Conservation (phyloP, 2,797 vertebrate genomes). For the Diceros bicornis region DNA sequence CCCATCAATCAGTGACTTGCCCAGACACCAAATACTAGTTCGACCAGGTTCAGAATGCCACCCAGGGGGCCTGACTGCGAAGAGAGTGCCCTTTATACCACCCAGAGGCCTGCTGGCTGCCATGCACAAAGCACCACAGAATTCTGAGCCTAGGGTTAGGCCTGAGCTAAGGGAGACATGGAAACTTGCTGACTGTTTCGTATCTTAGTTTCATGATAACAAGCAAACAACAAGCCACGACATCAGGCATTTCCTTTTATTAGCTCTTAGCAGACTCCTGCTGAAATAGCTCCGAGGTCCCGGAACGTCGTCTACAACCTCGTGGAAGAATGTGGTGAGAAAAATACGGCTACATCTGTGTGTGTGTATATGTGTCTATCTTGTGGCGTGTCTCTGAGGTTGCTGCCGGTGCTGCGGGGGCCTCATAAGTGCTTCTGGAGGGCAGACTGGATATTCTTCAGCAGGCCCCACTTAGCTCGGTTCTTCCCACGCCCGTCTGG, state of each 20-base stretch:
- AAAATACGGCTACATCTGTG: slow-evolving; percentile 65
- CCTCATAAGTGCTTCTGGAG: slow-evolving; percentile 79
- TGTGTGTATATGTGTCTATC: not conserved
- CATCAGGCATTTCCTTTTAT: slow-evolving; percentile 75
- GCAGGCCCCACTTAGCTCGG: slow-evolving; percentile 82
- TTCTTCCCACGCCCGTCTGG: slow-evolving; percentile 78
- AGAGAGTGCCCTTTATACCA: not conserved
- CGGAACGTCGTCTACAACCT: slow-evolving; percentile 17
- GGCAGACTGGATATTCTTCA: slow-evolving; percentile 83
- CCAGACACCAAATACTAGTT: not conserved
- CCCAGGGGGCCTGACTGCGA: not conserved
- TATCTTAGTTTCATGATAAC: slow-evolving; percentile 20
- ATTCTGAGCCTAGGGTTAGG: not conserved
- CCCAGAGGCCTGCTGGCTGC: not conserved
- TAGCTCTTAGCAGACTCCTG: slow-evolving; percentile 54
- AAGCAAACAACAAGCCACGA: not conserved
- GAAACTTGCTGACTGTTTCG: not conserved
- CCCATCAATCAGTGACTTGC: not conserved
- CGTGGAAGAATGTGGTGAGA: slow-evolving; percentile 60
- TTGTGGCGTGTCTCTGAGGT: not conserved
- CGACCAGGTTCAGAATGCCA: not conserved
- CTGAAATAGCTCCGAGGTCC: slow-evolving; percentile 52
- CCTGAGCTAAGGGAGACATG: not conserved
- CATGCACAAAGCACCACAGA: accelerated
- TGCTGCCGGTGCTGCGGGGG: not conserved